These are phyloP conservation scores for Onthophagus taurus DNA, from an alignment of 1,140 invertebrate genomes.

Conservation along the genomic window DNA sequence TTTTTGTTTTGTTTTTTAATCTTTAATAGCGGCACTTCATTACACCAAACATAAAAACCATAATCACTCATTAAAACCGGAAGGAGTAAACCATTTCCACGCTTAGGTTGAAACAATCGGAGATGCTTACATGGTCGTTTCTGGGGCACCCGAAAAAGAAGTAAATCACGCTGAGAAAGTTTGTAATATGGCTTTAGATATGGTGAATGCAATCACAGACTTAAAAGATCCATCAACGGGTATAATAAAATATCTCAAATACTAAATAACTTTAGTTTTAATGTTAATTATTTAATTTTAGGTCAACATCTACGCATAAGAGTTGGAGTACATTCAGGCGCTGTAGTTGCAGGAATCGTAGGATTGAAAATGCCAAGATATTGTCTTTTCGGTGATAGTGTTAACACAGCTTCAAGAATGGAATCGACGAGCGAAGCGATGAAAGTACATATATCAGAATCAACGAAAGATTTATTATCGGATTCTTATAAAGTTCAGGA, in stretches of 20 bases:
- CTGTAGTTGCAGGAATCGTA: slow-evolving; percentile 90
- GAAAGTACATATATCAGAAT: slow-evolving; percentile 90
- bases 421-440: slow-evolving; percentile 85
- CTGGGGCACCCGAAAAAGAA: slow-evolving; percentile 84
- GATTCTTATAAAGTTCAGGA: slow-evolving; percentile 67
- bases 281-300: slow-evolving; percentile 32
- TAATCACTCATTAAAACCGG: too few species aligned
- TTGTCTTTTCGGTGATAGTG: slow-evolving; percentile 87
- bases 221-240: slow-evolving; percentile 86
- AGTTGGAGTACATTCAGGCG: slow-evolving; percentile 82
- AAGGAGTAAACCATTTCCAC: too few species aligned
- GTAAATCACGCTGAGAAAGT: slow-evolving; percentile 86
- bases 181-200: slow-evolving; percentile 93
- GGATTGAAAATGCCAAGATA: slow-evolving; percentile 89
- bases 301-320: slow-evolving; percentile 80
- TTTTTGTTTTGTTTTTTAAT: too few species aligned
- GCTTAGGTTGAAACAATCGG: slow-evolving; percentile 92
- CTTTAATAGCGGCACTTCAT: too few species aligned
- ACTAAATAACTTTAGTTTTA: neutral
- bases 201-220: slow-evolving; percentile 86
- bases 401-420: slow-evolving; percentile 87
- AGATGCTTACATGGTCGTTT: slow-evolving; percentile 95
- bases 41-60: too few species aligned
- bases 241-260: slow-evolving; percentile 31
- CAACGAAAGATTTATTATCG: slow-evolving; percentile 68